Evolutionary conservation across 2,113 vertebrate genomes (phyloP).

Genomic region (Daboia siamensis): DNA sequence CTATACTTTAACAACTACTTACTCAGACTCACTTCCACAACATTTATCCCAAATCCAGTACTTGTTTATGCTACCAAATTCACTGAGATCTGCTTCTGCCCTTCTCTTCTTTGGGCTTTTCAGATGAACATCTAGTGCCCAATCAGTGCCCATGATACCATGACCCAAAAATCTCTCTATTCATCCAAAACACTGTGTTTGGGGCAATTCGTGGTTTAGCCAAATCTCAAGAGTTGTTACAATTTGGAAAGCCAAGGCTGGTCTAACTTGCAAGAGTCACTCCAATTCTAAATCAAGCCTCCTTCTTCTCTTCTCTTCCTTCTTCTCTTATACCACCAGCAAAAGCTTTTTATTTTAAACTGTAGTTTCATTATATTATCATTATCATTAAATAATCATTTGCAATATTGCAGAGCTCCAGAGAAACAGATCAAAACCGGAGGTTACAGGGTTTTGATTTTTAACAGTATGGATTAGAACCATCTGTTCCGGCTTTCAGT

Average conservation of each 20-base stretch:
- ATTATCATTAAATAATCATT: background rate
- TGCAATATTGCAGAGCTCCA: background rate
- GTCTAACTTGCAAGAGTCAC: background rate
- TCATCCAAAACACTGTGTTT: background rate
- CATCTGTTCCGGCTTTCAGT: background rate
- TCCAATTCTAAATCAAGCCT: background rate
- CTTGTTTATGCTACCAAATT: background rate
- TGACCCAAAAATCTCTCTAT: background rate
- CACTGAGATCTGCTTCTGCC: background rate
- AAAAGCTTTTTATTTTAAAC: background rate
- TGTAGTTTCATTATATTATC: background rate
- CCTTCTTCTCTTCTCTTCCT: background rate
- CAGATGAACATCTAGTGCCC: background rate
- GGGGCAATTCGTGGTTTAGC: background rate
- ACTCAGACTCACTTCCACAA: no score
- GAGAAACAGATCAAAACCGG: background rate
- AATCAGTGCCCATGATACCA: background rate
- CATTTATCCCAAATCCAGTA: no score
- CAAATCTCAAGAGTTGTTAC: background rate
- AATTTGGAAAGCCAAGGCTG: background rate
- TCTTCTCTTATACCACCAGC: background rate
- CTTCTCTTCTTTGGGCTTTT: background rate
- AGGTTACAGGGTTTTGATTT: background rate
- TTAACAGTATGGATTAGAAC: background rate
- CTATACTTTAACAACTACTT: background rate